Base-by-base conservation (phyloP, 2,797 vertebrate genomes). In the Distichodus sexfasciatus region DNA sequence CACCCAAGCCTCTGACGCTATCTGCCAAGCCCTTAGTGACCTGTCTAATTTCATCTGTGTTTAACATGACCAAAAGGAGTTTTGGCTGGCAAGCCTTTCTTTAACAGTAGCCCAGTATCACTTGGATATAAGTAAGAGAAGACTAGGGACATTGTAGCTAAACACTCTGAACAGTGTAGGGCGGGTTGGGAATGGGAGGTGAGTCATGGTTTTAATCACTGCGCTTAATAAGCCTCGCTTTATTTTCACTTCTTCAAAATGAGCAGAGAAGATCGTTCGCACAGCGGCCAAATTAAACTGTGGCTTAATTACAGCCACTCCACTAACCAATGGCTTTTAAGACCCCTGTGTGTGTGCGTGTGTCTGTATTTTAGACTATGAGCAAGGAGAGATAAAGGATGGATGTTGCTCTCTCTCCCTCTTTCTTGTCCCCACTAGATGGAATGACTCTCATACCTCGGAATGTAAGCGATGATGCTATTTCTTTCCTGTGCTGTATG, bases 231-330 rank as follows among this genome's bases (percentile, higher is more conserved):
- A 76, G 62, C 77, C 72, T 80, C 68, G 51, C 84, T 81, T 84
- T 77, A 79, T 79, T 76, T 72, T 59, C n/a, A 57, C 36, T 10
- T 60, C 71, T 76, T 26, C 50, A 41, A 63, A 83, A 84, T 71
- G 81, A 85, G 80, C 77, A 51, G 65, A 68, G 60, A 67, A 78
- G 82, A 82, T 85, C 62, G 84, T 85, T 82, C 44, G 81, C 81
- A 77, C 19, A 76, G 62, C 38, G 78, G 71, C 84, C 78, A 85
- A 87, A 84, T 87, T 83, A 86, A 84, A 84, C 75, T 66, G 71
- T 36, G 63, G 63, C 72, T 87, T 87, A 86, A 90, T 88, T 84
- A 81, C 57, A 61, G 14, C 65, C 8, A 35, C 79, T 69, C 76
- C 65, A 72, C 35, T 67, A 58, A 57, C 71, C 70, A 78, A 61